Conservation (phyloP, 2,888 invertebrate genomes). For the Cistogaster globosa region DNA sequence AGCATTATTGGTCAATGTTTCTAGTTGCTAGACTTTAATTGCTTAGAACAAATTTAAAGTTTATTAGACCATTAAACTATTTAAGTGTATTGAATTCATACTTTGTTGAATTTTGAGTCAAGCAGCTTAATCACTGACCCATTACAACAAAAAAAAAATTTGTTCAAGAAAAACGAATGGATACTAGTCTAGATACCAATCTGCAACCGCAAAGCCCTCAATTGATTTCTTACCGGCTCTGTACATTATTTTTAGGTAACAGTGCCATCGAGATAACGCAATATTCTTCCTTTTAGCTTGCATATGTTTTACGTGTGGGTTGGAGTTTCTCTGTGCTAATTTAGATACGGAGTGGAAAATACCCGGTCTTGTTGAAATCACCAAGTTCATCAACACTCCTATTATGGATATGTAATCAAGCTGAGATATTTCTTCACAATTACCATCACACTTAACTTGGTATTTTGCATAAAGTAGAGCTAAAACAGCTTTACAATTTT, state of each 20-base stretch:
- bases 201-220: background rate
- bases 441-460: too few relatives aligned
- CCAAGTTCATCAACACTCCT: slow-evolving; percentile 61
- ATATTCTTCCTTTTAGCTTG: background rate
- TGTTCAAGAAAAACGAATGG: too few relatives aligned
- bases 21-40: too few relatives aligned
- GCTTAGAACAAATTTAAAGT: too few relatives aligned
- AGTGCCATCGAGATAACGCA: background rate
- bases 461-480: background rate
- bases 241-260: background rate
- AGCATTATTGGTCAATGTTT: too few relatives aligned
- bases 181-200: too few relatives aligned
- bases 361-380: slow-evolving; percentile 59
- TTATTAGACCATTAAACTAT: too few relatives aligned
- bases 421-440: slow-evolving; percentile 40
- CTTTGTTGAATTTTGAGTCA: too few relatives aligned
- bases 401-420: slow-evolving; percentile 61
- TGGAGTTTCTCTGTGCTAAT: background rate
- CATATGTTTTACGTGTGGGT: background rate
- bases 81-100: too few relatives aligned
- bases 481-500: slow-evolving; percentile 20
- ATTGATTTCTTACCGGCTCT: too few relatives aligned
- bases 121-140: too few relatives aligned
- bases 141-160: too few relatives aligned
- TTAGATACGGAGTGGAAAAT: slow-evolving; percentile 60